A percentile compares a stretch with the other conserved stretches of the same genome.
Evolutionary conservation across 1,140 invertebrate genomes (phyloP).

Genomic region (Cyrtorhinus lividipennis): DNA sequence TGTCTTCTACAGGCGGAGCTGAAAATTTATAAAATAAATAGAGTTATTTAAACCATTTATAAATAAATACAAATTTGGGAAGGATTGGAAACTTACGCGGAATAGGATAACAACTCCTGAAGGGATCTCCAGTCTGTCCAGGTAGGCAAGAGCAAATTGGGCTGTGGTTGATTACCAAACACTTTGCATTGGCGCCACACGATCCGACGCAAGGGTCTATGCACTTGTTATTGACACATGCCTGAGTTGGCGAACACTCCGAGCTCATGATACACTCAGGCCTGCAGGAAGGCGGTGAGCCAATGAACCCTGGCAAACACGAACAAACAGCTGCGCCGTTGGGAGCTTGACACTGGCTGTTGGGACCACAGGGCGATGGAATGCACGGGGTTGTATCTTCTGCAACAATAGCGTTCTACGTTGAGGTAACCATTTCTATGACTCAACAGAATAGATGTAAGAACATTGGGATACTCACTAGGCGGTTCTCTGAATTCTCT

Average conservation of each 20-base stretch:
- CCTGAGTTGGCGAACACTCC: slow-evolving; percentile 60
- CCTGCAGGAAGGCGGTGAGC: slow-evolving; percentile 59
- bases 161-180: slow-evolving; percentile 72
- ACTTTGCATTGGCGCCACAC: slow-evolving; percentile 66
- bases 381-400: slow-evolving; percentile 40
- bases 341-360: slow-evolving; percentile 56
- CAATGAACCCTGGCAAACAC: slow-evolving; percentile 57
- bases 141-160: slow-evolving; percentile 66
- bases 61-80: background rate
- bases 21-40: slow-evolving; percentile 12
- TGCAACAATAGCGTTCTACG: background rate
- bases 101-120: slow-evolving; percentile 48
- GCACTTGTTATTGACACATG: slow-evolving; percentile 72
- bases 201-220: slow-evolving; percentile 69
- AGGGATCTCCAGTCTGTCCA: slow-evolving; percentile 71
- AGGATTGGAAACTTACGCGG: slow-evolving; percentile 34
- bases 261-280: slow-evolving; percentile 70
- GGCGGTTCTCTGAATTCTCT: slow-evolving; percentile 22
- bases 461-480: slow-evolving; percentile 21
- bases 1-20: slow-evolving; percentile 22
- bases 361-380: slow-evolving; percentile 61
- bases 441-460: slow-evolving; percentile 17
- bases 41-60: background rate
- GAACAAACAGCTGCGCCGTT: slow-evolving; percentile 62
- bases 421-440: background rate